These are phyloP conservation scores for Chaetura pelagica DNA, from an alignment of 2,113 vertebrate genomes.

Conservation along the genomic window DNA sequence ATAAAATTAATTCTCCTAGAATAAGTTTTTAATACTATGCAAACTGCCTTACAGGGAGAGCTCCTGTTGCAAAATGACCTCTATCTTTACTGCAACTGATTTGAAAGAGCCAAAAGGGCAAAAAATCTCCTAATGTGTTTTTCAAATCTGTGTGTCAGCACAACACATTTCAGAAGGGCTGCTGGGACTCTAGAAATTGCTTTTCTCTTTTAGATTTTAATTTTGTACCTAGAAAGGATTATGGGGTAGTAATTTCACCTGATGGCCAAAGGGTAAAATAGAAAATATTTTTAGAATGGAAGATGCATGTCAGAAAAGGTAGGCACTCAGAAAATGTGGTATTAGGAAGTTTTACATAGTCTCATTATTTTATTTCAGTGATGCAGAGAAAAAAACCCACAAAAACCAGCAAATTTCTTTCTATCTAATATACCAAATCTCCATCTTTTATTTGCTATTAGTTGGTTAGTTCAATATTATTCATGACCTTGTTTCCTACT, in stretches of 20 bases:
- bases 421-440: not conserved
- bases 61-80: not conserved
- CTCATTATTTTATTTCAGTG: not conserved
- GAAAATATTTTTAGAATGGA: not conserved
- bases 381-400: not conserved
- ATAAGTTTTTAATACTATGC: not conserved
- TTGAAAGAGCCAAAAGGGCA: conserved; percentile 14
- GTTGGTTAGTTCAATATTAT: not conserved
- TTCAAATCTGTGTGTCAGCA: not conserved
- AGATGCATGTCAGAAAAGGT: not conserved
- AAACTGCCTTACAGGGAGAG: not conserved
- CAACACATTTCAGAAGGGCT: not conserved
- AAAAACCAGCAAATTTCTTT: not conserved
- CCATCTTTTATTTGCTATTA: not conserved
- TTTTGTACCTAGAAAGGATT: conserved; percentile 5
- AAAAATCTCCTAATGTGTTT: not conserved
- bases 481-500: not conserved
- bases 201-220: not conserved
- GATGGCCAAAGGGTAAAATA: not conserved
- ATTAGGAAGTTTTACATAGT: not conserved
- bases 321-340: not conserved
- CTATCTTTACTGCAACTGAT: not conserved
- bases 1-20: not conserved
- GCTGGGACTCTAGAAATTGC: not conserved
- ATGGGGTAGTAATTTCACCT: not conserved